Evolutionary conservation across 2,113 vertebrate species (phyloP).

Genomic region (Tamias sibiricus): DNA sequence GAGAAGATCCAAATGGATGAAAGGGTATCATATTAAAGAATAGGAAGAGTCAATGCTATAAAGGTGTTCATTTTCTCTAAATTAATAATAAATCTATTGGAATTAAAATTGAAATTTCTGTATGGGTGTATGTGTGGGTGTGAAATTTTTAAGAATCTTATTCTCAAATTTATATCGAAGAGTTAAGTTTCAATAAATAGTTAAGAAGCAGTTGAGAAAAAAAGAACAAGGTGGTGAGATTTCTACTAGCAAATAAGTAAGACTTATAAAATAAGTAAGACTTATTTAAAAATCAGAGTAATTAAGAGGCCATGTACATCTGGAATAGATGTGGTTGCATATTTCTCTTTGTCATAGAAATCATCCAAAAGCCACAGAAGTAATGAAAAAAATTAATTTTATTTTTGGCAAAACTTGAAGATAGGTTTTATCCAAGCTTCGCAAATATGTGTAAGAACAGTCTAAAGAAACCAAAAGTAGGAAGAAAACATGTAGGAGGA

Average conservation of each 20-base stretch:
- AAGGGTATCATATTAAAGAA: not conserved
- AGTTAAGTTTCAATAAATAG: slow-evolving; percentile 12
- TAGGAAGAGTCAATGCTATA: not conserved
- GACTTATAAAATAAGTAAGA: slow-evolving; percentile 40
- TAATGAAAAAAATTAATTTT: slow-evolving; percentile 25
- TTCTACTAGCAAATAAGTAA: slow-evolving; percentile 48
- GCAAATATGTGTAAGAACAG: slow-evolving; percentile 36
- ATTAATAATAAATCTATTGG: slow-evolving; percentile 4
- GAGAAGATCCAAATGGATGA: slow-evolving; percentile 13
- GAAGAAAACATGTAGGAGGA: slow-evolving; percentile 24
- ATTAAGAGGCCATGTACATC: slow-evolving; percentile 62
- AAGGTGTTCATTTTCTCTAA: not conserved
- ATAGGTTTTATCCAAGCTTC: slow-evolving; percentile 47
- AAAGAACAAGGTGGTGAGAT: slow-evolving; percentile 28
- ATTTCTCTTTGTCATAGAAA: slow-evolving; percentile 59
- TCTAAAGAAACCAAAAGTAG: slow-evolving; percentile 53
- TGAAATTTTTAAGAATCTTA: not conserved
- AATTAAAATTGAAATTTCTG: slow-evolving; percentile 56
- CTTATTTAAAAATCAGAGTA: slow-evolving; percentile 57
- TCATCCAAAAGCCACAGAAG: slow-evolving; percentile 61
- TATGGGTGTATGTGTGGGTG: not conserved
- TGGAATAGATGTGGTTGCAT: slow-evolving; percentile 66
- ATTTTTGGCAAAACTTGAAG: slow-evolving; percentile 65
- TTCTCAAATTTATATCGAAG: slow-evolving; percentile 16
- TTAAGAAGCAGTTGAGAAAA: slow-evolving; percentile 17